A percentile compares a stretch with the other conserved stretches of the same genome.
Evolutionary conservation across 2,888 invertebrate genomes (phyloP).

Genomic region (Drosophila anomelani): DNA sequence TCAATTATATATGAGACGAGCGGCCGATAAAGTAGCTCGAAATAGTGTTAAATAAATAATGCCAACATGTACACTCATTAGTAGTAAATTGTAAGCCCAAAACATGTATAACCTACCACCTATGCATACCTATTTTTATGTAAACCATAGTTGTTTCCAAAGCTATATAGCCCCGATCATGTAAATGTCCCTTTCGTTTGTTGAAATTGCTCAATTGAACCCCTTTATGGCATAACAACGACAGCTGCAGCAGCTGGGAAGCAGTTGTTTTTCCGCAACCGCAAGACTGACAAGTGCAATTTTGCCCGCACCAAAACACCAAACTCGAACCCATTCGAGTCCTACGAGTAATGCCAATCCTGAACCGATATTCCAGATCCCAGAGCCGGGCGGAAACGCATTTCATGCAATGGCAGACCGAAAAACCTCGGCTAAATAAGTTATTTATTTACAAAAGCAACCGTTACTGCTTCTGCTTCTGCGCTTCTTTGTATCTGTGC

Average conservation of each 20-base stretch:
- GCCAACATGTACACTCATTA: slow-evolving; percentile 17
- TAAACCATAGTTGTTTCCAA: slow-evolving; percentile 7
- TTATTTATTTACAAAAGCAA: slow-evolving; percentile 74
- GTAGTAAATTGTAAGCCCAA: slow-evolving; percentile 33
- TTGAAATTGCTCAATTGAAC: slow-evolving; percentile 43
- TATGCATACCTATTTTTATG: slow-evolving; percentile 9
- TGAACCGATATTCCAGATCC: slow-evolving; percentile 15
- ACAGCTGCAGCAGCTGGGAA: slow-evolving; percentile 27
- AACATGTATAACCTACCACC: slow-evolving; percentile 15
- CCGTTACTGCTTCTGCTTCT: slow-evolving; percentile 39
- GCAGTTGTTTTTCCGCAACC: slow-evolving; percentile 53
- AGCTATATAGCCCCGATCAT: slow-evolving; percentile 34
- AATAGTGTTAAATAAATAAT: slow-evolving; percentile 20
- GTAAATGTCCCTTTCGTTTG: slow-evolving; percentile 40
- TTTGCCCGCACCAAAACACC: slow-evolving; percentile 25
- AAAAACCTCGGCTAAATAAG: slow-evolving; percentile 55
- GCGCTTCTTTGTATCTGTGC: slow-evolving; percentile 31
- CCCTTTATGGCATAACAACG: slow-evolving; percentile 20
- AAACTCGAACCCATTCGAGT: slow-evolving; percentile 12
- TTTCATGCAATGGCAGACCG: slow-evolving; percentile 39
- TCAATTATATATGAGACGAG: slow-evolving; percentile 10
- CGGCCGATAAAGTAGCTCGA: slow-evolving; percentile 15
- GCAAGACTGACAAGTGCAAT: slow-evolving; percentile 61
- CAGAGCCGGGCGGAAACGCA: slow-evolving; percentile 41
- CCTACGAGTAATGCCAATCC: background rate